Base-by-base conservation (phyloP, 2,888 invertebrate species). In the Agriopis aurantiaria region DNA sequence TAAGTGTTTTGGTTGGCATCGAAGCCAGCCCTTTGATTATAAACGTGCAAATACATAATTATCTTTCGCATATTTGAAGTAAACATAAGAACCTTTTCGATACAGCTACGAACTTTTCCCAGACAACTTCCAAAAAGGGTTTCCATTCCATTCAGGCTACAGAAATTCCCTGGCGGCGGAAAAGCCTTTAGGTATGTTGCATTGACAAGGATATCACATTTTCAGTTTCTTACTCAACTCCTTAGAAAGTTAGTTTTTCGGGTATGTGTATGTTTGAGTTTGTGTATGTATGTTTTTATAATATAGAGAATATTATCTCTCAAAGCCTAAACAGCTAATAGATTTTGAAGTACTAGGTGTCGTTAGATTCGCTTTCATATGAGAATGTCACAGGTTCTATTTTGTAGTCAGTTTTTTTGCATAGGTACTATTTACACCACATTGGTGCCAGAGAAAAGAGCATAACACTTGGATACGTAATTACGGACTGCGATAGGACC, bases 41-140 rank as follows among this genome's bases (percentile, higher is more conserved):
- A 57, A 68, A 58, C 49, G 62, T 68, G 57, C 62, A 62, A 61
- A 67, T 63, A 62, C 56, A 57, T 57, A 56, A 56, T 45, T 49
- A 60, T 60, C 33, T 55, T 69, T 69, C 59, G 33, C 55, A 17
- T 63, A n/a, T 43, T 49, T 10, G 11, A 53, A 59, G n/a, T 43
- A 41, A 53, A 12, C 53, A 56, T 9, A 53, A 51, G 9, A 53
- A 17, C 53, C 17, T 48, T 55, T 46, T 43, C 11, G 8, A 49
- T 46, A 64, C 59, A 23, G 53, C 53, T 64, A 48, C 17, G 9
- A 57, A 40, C 46, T 33, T 55, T 60, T 46, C 55, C n/a, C 63
- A 52, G n/a, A 45, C n/a, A 46, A 62, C 49, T 61, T 46, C n/a
- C 7, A 55, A 60, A 64, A 64, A 14, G 52, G 63, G 11, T 59